phyloP scores from a whole-genome alignment of 2,888 invertebrate genomes.

The Mechanitis messenoides region DNA sequence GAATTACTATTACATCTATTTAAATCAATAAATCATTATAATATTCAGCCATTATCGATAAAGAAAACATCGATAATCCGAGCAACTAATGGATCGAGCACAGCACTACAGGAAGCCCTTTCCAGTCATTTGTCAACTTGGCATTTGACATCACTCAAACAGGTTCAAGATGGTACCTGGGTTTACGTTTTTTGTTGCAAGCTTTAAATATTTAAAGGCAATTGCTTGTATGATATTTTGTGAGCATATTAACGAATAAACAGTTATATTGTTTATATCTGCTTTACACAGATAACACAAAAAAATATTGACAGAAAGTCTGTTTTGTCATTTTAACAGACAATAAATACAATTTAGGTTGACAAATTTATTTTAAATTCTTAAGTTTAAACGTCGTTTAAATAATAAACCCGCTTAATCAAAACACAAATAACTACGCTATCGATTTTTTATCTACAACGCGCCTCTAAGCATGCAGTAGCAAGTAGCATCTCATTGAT shows the following conservation, averaged over 20 bases:
- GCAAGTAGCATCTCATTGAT: conserved; percentile 74
- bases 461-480: conserved; percentile 61
- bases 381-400: background rate
- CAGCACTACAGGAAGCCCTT: conserved; percentile 65
- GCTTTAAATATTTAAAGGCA: conserved; percentile 21
- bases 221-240: background rate
- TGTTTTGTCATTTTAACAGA: too few species aligned
- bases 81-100: conserved; percentile 48
- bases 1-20: conserved; percentile 8
- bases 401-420: conserved; percentile 8
- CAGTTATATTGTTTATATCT: too few species aligned
- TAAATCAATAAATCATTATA: conserved; percentile 17
- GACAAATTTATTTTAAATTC: too few species aligned
- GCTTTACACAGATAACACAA: too few species aligned
- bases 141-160: conserved; percentile 72
- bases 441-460: conserved; percentile 24
- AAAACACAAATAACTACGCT: background rate
- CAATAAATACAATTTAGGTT: too few species aligned
- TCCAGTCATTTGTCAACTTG: conserved; percentile 67
- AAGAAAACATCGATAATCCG: conserved; percentile 47
- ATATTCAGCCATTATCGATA: conserved; percentile 48
- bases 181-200: conserved; percentile 36
- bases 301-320: too few species aligned
- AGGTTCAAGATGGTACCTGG: conserved; percentile 43
- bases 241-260: too few species aligned